Percentiles rank a stretch among this genome's conserved stretches.
Conservation (phyloP, 2,113 vertebrate genomes). For the Pandion haliaetus region DNA sequence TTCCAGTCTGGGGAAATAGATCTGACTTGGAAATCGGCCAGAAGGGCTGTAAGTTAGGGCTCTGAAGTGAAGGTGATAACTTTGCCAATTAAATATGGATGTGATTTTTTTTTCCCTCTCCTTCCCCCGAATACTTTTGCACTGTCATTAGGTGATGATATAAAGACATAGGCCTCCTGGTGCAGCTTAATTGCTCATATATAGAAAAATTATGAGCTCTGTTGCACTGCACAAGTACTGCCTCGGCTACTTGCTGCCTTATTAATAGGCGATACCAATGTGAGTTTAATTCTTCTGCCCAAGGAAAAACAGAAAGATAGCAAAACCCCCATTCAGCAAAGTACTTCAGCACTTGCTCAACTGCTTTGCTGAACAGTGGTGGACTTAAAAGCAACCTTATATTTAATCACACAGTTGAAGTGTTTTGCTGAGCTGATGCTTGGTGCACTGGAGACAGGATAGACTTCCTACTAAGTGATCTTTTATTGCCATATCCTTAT, state of each 20-base stretch:
- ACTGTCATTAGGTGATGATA: slow-evolving; percentile 63
- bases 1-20: slow-evolving; percentile 27
- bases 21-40: slow-evolving; percentile 43
- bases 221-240: slow-evolving; percentile 3
- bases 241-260: slow-evolving; percentile 45
- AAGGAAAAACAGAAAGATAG: slow-evolving; percentile 23
- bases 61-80: slow-evolving; percentile 63
- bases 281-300: slow-evolving; percentile 43
- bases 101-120: not conserved
- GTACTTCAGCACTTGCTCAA: not conserved
- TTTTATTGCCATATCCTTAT: not conserved
- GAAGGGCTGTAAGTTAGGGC: not conserved
- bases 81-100: slow-evolving; percentile 63
- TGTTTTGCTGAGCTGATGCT: not conserved
- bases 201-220: slow-evolving; percentile 66
- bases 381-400: not conserved
- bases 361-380: not conserved
- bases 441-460: not conserved
- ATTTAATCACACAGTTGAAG: not conserved
- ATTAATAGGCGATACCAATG: slow-evolving; percentile 45
- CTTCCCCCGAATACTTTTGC: slow-evolving; percentile 5
- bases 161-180: slow-evolving; percentile 62
- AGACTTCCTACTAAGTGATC: slow-evolving; percentile 18
- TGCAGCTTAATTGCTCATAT: slow-evolving; percentile 70
- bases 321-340: not conserved